A percentile compares a stretch with the other conserved stretches of the same genome.
Evolutionary conservation across 2,113 vertebrate species (phyloP).

Genomic region (Anthoscopus minutus): DNA sequence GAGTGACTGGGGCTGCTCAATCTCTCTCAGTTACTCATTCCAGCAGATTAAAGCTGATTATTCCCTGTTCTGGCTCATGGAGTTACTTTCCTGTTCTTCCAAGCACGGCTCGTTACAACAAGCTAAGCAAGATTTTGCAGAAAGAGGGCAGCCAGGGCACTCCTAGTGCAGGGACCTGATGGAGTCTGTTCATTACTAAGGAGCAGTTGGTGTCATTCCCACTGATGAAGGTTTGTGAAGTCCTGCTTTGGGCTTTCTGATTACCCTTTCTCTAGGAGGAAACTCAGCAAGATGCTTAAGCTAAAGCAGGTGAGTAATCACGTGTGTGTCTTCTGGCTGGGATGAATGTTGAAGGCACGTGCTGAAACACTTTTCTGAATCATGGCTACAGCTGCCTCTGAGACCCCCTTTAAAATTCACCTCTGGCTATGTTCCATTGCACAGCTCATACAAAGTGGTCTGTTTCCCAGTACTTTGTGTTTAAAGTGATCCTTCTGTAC

Average conservation of each 20-base stretch:
- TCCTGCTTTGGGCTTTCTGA: background rate
- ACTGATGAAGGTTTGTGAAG: background rate
- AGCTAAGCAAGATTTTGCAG: background rate
- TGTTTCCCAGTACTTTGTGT: background rate
- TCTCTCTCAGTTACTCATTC: background rate
- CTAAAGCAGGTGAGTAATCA: background rate
- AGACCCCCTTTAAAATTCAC: background rate
- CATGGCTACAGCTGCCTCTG: background rate
- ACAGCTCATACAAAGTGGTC: background rate
- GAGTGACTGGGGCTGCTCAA: accelerated
- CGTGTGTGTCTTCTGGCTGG: background rate
- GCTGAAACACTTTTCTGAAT: background rate
- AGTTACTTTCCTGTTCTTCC: background rate
- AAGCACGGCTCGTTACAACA: background rate
- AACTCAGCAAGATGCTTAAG: background rate
- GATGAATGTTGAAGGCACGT: background rate
- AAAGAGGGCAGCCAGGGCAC: background rate
- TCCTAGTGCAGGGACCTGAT: background rate
- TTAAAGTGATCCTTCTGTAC: background rate
- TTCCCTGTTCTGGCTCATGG: background rate
- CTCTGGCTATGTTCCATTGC: background rate
- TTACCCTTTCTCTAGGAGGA: background rate
- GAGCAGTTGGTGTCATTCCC: background rate
- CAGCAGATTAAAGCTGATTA: background rate
- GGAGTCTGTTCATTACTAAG: background rate